Conservation (phyloP, 2,888 invertebrate species). For the Eretmocerus hayati region DNA sequence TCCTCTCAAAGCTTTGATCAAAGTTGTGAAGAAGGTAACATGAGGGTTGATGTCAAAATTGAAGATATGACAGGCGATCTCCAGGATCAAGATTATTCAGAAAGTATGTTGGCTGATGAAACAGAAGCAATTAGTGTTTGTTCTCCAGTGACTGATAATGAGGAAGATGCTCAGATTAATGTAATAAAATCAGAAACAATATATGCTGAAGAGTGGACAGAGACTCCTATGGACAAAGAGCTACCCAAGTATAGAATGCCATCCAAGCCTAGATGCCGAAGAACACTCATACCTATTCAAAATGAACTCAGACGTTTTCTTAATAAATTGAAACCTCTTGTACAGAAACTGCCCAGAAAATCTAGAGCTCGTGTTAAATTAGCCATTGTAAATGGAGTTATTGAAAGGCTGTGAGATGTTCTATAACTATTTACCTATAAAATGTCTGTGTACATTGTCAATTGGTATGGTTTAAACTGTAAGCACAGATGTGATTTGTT, state of each 20-base stretch:
- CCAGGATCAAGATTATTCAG: constrained; percentile 14
- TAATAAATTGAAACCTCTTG: constrained; percentile 38
- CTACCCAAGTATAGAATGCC: constrained; percentile 23
- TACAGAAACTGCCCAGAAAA: constrained; percentile 38
- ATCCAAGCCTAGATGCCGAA: constrained; percentile 31
- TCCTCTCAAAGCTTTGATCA: neutral
- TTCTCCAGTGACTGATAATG: constrained; percentile 3
- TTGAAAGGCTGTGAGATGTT: constrained; percentile 32
- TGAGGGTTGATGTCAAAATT: neutral
- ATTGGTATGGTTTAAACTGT: no score
- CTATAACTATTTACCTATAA: no score
- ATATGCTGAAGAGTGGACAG: no score
- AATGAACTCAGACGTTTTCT: constrained; percentile 37
- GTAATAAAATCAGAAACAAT: constrained; percentile 26
- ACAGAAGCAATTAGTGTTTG: constrained; percentile 7
- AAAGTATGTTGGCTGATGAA: constrained; percentile 3
- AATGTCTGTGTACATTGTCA: no score
- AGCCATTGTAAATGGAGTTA: constrained; percentile 43
- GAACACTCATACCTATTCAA: constrained; percentile 40
- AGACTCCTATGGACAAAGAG: constrained; percentile 22
- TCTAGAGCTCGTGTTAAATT: constrained; percentile 41
- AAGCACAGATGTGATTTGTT: no score
- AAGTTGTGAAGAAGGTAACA: neutral
- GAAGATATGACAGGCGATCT: constrained; percentile 1
- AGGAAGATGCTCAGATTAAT: constrained; percentile 3